Evolutionary conservation across 2,888 invertebrate species (phyloP).

Genomic region (Dynastes maya): DNA sequence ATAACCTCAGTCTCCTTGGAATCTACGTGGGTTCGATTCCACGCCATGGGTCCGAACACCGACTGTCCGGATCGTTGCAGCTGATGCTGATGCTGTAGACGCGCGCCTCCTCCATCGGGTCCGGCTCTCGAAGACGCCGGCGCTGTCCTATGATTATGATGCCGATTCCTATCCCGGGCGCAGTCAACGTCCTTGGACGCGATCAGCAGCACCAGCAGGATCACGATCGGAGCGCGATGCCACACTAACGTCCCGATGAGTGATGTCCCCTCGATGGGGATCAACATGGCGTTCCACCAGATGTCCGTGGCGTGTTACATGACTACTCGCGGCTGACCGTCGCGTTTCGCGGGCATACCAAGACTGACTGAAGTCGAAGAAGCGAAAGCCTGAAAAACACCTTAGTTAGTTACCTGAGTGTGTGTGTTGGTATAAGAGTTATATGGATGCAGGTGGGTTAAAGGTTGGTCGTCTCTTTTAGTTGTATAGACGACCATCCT

Average conservation of each 20-base stretch:
- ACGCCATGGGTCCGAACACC: neutral
- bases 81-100: neutral
- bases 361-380: constrained; percentile 54
- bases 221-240: constrained; percentile 28
- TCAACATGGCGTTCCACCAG: constrained; percentile 57
- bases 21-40: constrained; percentile 25
- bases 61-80: neutral
- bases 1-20: constrained; percentile 44
- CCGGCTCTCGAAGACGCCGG: neutral
- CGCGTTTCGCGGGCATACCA: constrained; percentile 56
- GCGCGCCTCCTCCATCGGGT: neutral
- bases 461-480: neutral
- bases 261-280: constrained; percentile 58
- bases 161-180: constrained; percentile 49
- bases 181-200: constrained; percentile 42
- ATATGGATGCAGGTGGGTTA: constrained; percentile 55
- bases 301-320: constrained; percentile 57
- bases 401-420: constrained; percentile 60
- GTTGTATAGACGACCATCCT: neutral
- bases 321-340: constrained; percentile 51
- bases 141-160: constrained; percentile 10
- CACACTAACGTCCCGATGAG: constrained; percentile 27
- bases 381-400: constrained; percentile 57
- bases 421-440: neutral
- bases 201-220: constrained; percentile 53